phyloP scores from a whole-genome alignment of 1,140 invertebrate species.

The Atta texana region DNA sequence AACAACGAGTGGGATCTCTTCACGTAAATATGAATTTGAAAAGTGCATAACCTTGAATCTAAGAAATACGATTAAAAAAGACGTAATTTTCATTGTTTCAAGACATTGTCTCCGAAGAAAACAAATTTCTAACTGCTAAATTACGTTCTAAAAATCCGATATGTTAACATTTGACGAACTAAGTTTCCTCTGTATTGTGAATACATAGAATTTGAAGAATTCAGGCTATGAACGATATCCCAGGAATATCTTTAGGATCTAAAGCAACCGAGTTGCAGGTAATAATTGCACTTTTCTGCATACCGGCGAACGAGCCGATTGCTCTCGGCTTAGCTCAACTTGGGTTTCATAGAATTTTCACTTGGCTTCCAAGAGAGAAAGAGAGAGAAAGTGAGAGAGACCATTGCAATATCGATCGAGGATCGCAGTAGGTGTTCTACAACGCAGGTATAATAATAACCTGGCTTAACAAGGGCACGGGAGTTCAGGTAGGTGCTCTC shows the following conservation, averaged over 20 bases:
- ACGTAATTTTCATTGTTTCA: not conserved
- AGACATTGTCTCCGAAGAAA: not conserved
- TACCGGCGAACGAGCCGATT: conserved; percentile 34
- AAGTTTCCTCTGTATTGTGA: not conserved
- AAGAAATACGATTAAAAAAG: not conserved
- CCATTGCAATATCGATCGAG: conserved; percentile 73
- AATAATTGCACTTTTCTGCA: conserved; percentile 46
- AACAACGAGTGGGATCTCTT: conserved; percentile 17
- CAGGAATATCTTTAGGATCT: not conserved
- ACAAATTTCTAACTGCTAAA: not conserved
- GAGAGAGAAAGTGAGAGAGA: conserved; percentile 33
- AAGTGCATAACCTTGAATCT: not conserved
- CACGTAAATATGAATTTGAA: not conserved
- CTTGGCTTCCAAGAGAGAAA: conserved; percentile 53
- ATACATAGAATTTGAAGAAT: not conserved
- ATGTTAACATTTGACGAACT: not conserved
- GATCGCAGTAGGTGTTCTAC: conserved; percentile 75
- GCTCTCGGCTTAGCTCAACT: conserved; percentile 4
- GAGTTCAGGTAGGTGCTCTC: conserved; percentile 74
- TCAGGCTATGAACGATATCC: not conserved
- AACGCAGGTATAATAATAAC: conserved; percentile 74
- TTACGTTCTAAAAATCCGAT: not conserved
- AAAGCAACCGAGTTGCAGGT: not conserved
- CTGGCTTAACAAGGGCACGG: conserved; percentile 73
- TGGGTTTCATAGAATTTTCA: conserved; percentile 56